phyloP scores from a whole-genome alignment of 2,888 invertebrate species.

The Crocallis elinguaria region DNA sequence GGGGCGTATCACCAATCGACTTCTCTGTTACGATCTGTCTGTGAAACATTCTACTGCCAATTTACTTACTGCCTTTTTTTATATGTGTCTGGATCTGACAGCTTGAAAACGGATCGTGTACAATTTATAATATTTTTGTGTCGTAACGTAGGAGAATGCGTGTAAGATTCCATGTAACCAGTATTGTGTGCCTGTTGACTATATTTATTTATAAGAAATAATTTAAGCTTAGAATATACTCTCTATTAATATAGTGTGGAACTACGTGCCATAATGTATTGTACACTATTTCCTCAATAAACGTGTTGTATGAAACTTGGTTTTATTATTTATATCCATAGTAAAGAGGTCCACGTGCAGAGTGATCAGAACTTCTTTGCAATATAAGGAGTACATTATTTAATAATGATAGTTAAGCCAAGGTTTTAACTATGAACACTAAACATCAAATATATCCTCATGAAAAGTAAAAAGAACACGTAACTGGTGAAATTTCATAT shows the following conservation, averaged over 20 bases:
- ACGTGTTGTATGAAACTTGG: conserved; percentile 38
- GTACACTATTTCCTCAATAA: conserved; percentile 63
- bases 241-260: conserved; percentile 50
- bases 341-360: neutral
- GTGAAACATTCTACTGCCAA: neutral
- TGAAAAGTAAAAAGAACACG: no score
- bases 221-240: conserved; percentile 43
- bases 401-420: no score
- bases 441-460: no score
- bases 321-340: neutral
- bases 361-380: neutral
- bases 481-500: no score
- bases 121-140: conserved; percentile 16
- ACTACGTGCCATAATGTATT: conserved; percentile 78
- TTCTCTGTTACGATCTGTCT: neutral
- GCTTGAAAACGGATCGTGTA: neutral
- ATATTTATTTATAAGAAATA: conserved; percentile 52
- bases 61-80: neutral
- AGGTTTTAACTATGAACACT: no score
- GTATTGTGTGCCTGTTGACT: conserved; percentile 60
- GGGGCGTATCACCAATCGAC: neutral
- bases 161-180: conserved; percentile 58
- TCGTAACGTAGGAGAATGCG: conserved; percentile 27
- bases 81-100: neutral
- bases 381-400: no score